Conservation (phyloP, 2,797 vertebrate genomes). For the Chrosomus eos region DNA sequence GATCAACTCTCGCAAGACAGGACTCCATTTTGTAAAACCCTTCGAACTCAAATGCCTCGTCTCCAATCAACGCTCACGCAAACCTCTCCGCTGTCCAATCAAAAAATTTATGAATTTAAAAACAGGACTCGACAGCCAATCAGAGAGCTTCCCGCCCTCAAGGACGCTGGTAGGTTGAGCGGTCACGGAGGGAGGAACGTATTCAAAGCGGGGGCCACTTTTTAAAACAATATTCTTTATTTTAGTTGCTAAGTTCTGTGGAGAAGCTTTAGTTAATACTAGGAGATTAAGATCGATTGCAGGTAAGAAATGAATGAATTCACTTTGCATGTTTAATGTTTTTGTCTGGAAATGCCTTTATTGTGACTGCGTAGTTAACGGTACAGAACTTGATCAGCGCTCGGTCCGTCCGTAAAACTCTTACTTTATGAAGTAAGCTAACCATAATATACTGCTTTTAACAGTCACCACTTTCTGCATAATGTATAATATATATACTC, state of each 20-base stretch:
- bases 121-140: slow-evolving; percentile 73
- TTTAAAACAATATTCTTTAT: slow-evolving; percentile 56
- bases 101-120: slow-evolving; percentile 68
- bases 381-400: slow-evolving; percentile 31
- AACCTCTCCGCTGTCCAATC: slow-evolving; percentile 69
- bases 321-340: background rate
- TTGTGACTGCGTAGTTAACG: slow-evolving; percentile 61
- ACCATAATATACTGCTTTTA: background rate
- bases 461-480: background rate
- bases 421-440: background rate
- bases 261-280: slow-evolving; percentile 25
- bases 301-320: slow-evolving; percentile 65
- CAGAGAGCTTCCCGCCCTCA: slow-evolving; percentile 77
- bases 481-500: background rate
- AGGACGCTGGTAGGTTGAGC: slow-evolving; percentile 64
- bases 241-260: slow-evolving; percentile 48
- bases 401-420: background rate
- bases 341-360: slow-evolving; percentile 59
- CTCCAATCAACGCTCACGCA: slow-evolving; percentile 61
- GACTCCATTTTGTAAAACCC: slow-evolving; percentile 60
- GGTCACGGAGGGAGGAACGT: slow-evolving; percentile 72
- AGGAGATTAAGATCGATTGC: background rate
- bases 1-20: slow-evolving; percentile 5
- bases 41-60: background rate
- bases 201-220: slow-evolving; percentile 62